Conservation (phyloP, 23 tunicate species). For the Pegea sp. region DNA sequence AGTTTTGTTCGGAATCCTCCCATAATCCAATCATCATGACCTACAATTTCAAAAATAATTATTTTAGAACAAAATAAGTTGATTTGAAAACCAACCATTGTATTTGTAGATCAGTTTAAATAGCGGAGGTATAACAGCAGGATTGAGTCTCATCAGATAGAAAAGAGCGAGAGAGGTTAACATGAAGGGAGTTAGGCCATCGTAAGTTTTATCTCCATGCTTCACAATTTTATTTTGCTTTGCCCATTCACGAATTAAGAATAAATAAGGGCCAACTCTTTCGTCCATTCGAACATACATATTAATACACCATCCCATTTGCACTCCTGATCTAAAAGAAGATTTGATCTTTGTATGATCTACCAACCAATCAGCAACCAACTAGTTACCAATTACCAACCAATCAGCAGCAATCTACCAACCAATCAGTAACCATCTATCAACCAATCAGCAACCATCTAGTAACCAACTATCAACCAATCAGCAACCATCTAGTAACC, state of each 20-base stretch:
- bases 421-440: too few species aligned
- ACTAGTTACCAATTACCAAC: too few species aligned
- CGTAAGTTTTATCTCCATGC: constrained; percentile 4
- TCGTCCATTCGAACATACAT: constrained; percentile 3
- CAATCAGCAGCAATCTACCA: too few species aligned
- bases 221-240: constrained; percentile 3
- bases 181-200: constrained; percentile 32
- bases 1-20: constrained; percentile 22
- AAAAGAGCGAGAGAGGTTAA: constrained; percentile 18
- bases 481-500: too few species aligned
- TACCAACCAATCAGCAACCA: too few species aligned
- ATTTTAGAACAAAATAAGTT: not conserved
- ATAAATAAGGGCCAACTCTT: constrained; percentile 20
- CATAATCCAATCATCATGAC: constrained; percentile 4
- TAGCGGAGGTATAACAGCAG: constrained; percentile 17
- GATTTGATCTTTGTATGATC: too few species aligned
- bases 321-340: not conserved
- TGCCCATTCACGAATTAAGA: constrained; percentile 8
- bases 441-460: too few species aligned
- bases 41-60: constrained; percentile 3
- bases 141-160: constrained; percentile 20
- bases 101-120: not conserved
- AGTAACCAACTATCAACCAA: too few species aligned
- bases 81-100: not conserved
- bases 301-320: not conserved